A percentile compares a stretch with the other conserved stretches of the same genome.
phyloP scores from a whole-genome alignment of 2,888 invertebrate species.

The Drosophila fulvimacula region DNA sequence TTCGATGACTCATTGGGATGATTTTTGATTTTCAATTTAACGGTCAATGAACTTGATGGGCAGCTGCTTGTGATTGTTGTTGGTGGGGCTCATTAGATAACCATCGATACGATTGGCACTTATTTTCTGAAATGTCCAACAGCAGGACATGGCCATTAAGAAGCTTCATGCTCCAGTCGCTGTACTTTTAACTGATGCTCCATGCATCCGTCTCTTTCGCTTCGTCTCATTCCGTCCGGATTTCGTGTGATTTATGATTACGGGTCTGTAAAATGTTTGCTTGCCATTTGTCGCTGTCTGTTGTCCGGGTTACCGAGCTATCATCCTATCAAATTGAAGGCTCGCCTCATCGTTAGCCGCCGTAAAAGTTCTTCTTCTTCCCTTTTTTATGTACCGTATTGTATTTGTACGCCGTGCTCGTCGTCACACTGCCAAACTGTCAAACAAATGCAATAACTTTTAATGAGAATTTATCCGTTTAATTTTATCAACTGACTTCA shows the following conservation, averaged over 20 bases:
- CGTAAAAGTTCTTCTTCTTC: slow-evolving; percentile 32
- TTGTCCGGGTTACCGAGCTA: slow-evolving; percentile 32
- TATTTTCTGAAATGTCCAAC: slow-evolving; percentile 37
- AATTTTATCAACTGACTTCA: slow-evolving; percentile 45
- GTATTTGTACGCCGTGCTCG: slow-evolving; percentile 16
- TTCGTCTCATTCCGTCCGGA: background rate
- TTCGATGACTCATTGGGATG: slow-evolving; percentile 66
- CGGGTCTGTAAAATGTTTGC: slow-evolving; percentile 44
- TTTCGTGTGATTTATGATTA: slow-evolving; percentile 52
- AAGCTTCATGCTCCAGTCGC: background rate
- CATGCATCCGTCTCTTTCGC: slow-evolving; percentile 28
- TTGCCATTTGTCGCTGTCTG: slow-evolving; percentile 61
- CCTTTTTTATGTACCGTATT: slow-evolving; percentile 2
- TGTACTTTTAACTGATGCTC: slow-evolving; percentile 6
- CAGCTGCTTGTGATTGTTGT: slow-evolving; percentile 19
- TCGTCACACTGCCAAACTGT: slow-evolving; percentile 42
- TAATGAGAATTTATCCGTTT: slow-evolving; percentile 73
- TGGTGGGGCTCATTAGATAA: slow-evolving; percentile 41
- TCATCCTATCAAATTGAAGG: slow-evolving; percentile 13
- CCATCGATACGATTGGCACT: slow-evolving; percentile 33
- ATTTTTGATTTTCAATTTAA: slow-evolving; percentile 70
- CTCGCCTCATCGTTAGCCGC: slow-evolving; percentile 20
- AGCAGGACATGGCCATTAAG: slow-evolving; percentile 15
- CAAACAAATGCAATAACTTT: slow-evolving; percentile 65
- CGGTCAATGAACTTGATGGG: slow-evolving; percentile 64